These are phyloP conservation scores for Epistrophella euchroma DNA, from an alignment of 2,888 invertebrate species.

Conservation along the genomic window DNA sequence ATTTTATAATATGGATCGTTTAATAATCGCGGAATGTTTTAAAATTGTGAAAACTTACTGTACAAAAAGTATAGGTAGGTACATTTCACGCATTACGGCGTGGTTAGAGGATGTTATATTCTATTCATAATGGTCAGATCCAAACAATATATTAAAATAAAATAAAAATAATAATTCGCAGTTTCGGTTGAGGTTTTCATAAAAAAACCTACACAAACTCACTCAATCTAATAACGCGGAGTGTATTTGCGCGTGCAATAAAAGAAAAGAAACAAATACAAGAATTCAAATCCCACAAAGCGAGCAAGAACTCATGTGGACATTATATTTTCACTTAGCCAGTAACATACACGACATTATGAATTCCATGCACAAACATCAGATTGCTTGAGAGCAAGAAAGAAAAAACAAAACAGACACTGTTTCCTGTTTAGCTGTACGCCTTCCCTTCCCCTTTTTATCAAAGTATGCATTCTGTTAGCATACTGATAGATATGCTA, in stretches of 20 bases:
- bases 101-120: too few species aligned
- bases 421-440: slow-evolving; percentile 65
- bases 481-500: slow-evolving; percentile 19
- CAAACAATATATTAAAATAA: too few species aligned
- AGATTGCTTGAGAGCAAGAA: slow-evolving; percentile 67
- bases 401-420: slow-evolving; percentile 50
- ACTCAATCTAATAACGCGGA: background rate
- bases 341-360: slow-evolving; percentile 54
- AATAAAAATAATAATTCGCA: too few species aligned
- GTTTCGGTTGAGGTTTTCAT: too few species aligned
- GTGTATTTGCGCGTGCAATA: background rate
- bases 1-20: too few species aligned
- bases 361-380: slow-evolving; percentile 69
- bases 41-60: too few species aligned
- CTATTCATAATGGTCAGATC: too few species aligned
- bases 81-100: too few species aligned
- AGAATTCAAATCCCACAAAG: slow-evolving; percentile 57
- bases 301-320: slow-evolving; percentile 50
- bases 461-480: slow-evolving; percentile 42
- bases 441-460: slow-evolving; percentile 66
- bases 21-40: too few species aligned
- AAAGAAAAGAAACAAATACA: slow-evolving; percentile 21
- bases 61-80: too few species aligned
- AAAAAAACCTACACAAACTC: too few species aligned
- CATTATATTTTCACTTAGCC: slow-evolving; percentile 49